Evolutionary conservation across 2,888 invertebrate genomes (phyloP).

Genomic region (Xanthia togata): DNA sequence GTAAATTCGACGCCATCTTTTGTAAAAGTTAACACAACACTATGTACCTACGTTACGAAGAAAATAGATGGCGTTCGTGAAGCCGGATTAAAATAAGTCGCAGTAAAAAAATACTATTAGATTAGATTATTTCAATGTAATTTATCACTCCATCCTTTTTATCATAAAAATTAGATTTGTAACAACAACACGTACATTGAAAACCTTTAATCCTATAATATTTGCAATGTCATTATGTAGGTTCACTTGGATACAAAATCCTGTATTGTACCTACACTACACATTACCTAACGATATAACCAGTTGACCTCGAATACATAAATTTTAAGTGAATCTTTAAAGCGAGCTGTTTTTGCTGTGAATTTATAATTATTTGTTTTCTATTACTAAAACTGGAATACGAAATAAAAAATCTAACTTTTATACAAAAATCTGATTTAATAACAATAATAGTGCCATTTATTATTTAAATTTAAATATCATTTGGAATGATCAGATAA

Average conservation of each 20-base stretch:
- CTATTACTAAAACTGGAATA: constrained; percentile 5
- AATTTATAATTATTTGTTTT: not conserved
- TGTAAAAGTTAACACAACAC: too few relatives aligned
- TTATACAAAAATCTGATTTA: constrained; percentile 71
- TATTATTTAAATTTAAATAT: constrained; percentile 64
- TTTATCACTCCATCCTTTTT: constrained; percentile 1
- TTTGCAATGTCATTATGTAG: not conserved
- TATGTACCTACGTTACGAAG: not conserved
- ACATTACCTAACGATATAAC: not conserved
- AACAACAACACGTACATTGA: not conserved
- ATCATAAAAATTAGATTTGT: not conserved
- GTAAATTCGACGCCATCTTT: constrained; percentile 30
- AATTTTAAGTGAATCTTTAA: constrained; percentile 3
- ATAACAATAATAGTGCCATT: constrained; percentile 73
- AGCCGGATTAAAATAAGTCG: not conserved
- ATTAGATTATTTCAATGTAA: constrained; percentile 11
- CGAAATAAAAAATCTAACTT: constrained; percentile 29
- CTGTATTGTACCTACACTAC: not conserved
- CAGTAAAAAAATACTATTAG: not conserved
- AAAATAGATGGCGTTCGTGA: constrained; percentile 31
- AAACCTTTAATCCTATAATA: not conserved
- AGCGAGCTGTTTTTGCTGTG: too few relatives aligned
- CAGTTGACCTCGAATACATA: constrained; percentile 27
- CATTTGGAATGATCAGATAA: constrained; percentile 80
- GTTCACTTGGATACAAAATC: constrained; percentile 3